Base-by-base conservation (phyloP, 2,113 vertebrate genomes). In the Saccopteryx leptura region DNA sequence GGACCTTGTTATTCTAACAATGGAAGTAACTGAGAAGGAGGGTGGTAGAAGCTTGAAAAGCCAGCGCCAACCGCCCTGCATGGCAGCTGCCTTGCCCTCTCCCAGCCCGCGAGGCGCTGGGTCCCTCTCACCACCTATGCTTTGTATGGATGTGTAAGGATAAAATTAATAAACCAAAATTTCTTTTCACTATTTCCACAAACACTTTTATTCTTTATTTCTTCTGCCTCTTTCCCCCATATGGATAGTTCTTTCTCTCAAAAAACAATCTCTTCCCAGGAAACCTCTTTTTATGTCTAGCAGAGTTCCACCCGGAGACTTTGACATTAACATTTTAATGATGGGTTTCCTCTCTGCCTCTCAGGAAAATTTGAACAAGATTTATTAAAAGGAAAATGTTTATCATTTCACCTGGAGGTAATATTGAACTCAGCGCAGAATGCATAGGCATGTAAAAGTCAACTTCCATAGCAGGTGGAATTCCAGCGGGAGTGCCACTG, bases 161-260 rank as follows among this genome's bases (percentile, higher is more conserved):
- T 71, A 26, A 54, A 72, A 50, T 90, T 23, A 21, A 21, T 39
- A 65, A 54, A 85, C 23, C 50, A 31, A 46, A 88, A 50, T 65
- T 39, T 74, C 39, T 88, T 76, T 92, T 94, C 3, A 39, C 12
- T 54, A 8, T 56, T 63, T 48, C 68, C 81, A 39, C 24, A 66
- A 69, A 56, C 5, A 1, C 15, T 92, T 96, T 92, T 69, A 63
- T 94, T 88, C 50, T 83, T 79, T 26, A 86, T 80, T 94, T 90
- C 23, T 80, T 88, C 65, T 63, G 4, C 11, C 9, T 8, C 14
- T 58, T 83, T 33, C 2, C 26, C 24, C 50, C 33, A 28, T 39
- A 12, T 74, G 63, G 31, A 72, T 52, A 24, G 13, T 11, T 82
- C 0, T 54, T 4, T 54, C 61, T 60, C 46, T 58, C 56, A 52